These are phyloP conservation scores for Alectura lathami DNA, from an alignment of 2,113 vertebrate species.

Conservation along the genomic window DNA sequence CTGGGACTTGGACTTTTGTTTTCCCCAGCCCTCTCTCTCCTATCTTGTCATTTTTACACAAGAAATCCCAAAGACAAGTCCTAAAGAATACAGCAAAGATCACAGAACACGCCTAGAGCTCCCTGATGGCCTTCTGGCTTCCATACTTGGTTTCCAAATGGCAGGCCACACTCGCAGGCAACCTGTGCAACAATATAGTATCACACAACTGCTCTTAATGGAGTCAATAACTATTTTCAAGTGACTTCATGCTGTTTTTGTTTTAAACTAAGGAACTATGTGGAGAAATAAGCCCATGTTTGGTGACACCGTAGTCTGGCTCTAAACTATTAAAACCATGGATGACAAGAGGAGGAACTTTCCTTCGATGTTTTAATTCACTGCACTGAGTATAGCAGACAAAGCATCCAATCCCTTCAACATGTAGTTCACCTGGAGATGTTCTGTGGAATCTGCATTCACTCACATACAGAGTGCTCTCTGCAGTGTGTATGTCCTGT, in stretches of 20 bases:
- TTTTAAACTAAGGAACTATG: not conserved
- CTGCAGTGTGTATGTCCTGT: not conserved
- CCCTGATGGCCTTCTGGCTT: not conserved
- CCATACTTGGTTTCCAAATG: not conserved
- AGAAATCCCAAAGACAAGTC: not conserved
- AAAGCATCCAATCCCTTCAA: not conserved
- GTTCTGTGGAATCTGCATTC: not conserved
- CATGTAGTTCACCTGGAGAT: not conserved
- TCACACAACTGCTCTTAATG: not conserved
- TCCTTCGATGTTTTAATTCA: not conserved
- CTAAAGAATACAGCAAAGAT: not conserved
- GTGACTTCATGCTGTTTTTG: not conserved
- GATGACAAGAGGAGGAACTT: not conserved
- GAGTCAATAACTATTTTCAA: not conserved
- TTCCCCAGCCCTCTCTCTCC: not conserved
- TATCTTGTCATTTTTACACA: not conserved
- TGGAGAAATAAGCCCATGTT: not conserved
- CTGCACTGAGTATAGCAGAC: not conserved
- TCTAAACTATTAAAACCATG: not conserved
- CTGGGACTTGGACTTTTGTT: not conserved
- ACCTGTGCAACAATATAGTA: not conserved
- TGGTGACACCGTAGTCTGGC: not conserved
- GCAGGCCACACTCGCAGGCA: not conserved
- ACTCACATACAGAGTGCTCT: not conserved
- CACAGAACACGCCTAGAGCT: not conserved